These are phyloP conservation scores for Toxotes jaculatrix DNA, from an alignment of 2,113 vertebrate genomes.

Conservation along the genomic window DNA sequence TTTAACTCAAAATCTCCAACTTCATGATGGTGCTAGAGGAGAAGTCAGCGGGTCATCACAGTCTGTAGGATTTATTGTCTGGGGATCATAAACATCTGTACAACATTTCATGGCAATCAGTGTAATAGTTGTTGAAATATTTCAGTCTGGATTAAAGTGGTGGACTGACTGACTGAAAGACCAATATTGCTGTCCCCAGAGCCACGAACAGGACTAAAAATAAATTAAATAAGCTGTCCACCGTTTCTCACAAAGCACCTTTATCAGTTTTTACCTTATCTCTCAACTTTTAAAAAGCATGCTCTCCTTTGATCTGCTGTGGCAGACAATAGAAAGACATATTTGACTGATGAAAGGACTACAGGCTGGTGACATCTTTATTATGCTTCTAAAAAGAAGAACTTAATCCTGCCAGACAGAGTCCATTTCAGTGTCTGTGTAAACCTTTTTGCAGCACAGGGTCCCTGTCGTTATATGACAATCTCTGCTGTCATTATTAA, in stretches of 20 bases:
- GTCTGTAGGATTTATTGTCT: not conserved
- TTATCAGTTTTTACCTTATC: slow-evolving; percentile 15
- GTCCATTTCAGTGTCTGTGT: slow-evolving; percentile 37
- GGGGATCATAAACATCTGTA: too few relatives aligned
- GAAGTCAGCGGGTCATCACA: not conserved
- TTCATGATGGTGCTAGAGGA: too few relatives aligned
- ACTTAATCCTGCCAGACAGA: slow-evolving; percentile 44
- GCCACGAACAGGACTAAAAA: not conserved
- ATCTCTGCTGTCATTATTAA: slow-evolving; percentile 50
- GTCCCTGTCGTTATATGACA: slow-evolving; percentile 22
- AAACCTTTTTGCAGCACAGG: slow-evolving; percentile 33
- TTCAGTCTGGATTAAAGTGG: not conserved
- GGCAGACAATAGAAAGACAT: slow-evolving; percentile 18
- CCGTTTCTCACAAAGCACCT: slow-evolving; percentile 17
- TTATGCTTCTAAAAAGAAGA: slow-evolving; percentile 4
- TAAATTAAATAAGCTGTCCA: slow-evolving; percentile 15
- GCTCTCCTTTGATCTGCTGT: slow-evolving; percentile 9
- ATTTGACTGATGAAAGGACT: slow-evolving; percentile 38
- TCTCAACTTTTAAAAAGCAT: slow-evolving; percentile 32
- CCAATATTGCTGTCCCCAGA: not conserved
- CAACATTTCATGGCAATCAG: not conserved
- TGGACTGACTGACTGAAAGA: not conserved
- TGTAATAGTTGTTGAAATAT: not conserved
- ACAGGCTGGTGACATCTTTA: slow-evolving; percentile 17
- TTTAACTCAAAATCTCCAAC: too few relatives aligned